These are phyloP conservation scores for Bilobella aurantiaca DNA, from an alignment of 1,140 invertebrate genomes.

Conservation along the genomic window DNA sequence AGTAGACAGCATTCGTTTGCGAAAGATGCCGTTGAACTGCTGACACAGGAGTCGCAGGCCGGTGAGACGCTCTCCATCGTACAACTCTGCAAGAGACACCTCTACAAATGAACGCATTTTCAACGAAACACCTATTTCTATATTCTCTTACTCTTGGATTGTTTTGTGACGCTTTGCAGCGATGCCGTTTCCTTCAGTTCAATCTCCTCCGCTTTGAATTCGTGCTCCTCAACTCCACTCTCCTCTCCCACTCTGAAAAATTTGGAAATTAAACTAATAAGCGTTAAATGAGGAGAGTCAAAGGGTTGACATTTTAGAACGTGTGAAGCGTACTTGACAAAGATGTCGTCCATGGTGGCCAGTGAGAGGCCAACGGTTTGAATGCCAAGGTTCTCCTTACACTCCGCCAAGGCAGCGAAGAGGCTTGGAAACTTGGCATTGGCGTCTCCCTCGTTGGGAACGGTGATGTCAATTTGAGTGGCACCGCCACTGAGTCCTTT, in stretches of 20 bases:
- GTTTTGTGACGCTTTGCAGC: not conserved
- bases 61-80: not conserved
- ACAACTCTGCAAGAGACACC: constrained; percentile 11
- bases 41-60: constrained; percentile 20
- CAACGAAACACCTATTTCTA: too few species aligned
- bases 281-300: not conserved
- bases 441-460: constrained; percentile 20
- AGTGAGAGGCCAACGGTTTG: constrained; percentile 29
- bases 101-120: too few species aligned
- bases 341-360: constrained; percentile 36
- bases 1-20: constrained; percentile 28
- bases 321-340: constrained; percentile 14
- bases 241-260: constrained; percentile 15
- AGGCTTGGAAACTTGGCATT: constrained; percentile 27
- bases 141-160: too few species aligned
- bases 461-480: constrained; percentile 16
- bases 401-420: constrained; percentile 23
- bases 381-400: constrained; percentile 29
- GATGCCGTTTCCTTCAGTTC: not conserved
- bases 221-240: not conserved
- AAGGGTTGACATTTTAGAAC: not conserved
- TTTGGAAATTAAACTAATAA: too few species aligned
- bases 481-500: not conserved
- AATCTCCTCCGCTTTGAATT: not conserved
- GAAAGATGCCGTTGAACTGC: constrained; percentile 25